Base-by-base conservation (phyloP, 2,113 vertebrate species). In the Otolemur garnettii region DNA sequence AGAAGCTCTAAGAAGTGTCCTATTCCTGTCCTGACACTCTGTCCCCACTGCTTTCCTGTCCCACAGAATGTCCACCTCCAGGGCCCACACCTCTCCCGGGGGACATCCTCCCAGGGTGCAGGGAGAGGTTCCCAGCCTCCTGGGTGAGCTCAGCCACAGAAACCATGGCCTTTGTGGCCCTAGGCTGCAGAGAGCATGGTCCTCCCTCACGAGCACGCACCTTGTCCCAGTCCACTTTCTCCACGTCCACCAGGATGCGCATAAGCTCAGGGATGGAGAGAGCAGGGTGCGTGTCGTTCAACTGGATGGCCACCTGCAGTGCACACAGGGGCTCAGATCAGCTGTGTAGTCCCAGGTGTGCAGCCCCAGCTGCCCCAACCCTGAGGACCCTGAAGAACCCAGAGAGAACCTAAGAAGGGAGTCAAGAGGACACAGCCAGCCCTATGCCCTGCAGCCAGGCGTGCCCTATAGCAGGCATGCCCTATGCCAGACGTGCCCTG, bases 241-340 rank as follows among this genome's bases (percentile, higher is more conserved):
- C 99, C 71, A 99, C 94, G 4, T 99, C 99, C 97, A 99, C 97
- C 62, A 99, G 97, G 95, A 99, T 99, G 97, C 99, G 96, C 99
- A 99, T 99, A 92, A 99, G 99, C 97, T 99, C 99, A 0, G 99
- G 99, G 93, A 99, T 99, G 94, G 99, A 98, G 28, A 99, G 98
- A 50, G 99, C 99, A 0, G 99, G 99, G 94, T 99, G 99, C 24
- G 99, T 99, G 97, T 99, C 99, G 0, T 99, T 99, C 3, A 99
- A 98, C 97, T 99, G 99, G 90, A 99, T 99, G n/a, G 99, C 99
- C 83, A 99, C 99, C 99, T 99, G 97, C 45, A 93, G 96, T 75
- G 35, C 33, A 80, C 85, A 74, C 0, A 11, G 81, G 42, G 3
- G 17, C 9, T 50, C 38, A 5, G 17, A n/a, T 95, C 64, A 55